Conservation (phyloP, 2,888 invertebrate species). For the Perdita meconis region DNA sequence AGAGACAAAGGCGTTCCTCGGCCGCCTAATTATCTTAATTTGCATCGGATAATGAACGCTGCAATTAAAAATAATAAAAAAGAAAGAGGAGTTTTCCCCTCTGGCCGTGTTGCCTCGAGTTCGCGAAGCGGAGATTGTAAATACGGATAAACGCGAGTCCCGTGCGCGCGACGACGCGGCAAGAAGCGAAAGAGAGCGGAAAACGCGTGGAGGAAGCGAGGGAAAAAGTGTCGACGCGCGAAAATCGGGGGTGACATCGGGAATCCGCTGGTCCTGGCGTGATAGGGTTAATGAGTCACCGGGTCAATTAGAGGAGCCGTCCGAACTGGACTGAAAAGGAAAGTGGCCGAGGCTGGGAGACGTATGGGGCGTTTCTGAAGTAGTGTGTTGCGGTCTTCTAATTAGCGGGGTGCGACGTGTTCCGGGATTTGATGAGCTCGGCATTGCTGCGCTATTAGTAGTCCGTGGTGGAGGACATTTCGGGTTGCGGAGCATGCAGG, state of each 20-base stretch:
- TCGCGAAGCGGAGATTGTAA: constrained; percentile 45
- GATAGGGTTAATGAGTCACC: constrained; percentile 59
- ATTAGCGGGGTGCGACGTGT: too few species aligned
- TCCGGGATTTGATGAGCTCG: too few species aligned
- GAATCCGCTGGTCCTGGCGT: constrained; percentile 23
- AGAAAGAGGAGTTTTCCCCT: constrained; percentile 1
- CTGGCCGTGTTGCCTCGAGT: background rate
- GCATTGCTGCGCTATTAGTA: too few species aligned
- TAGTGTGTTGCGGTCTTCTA: background rate
- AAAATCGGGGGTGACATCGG: constrained; percentile 45
- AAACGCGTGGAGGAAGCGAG: background rate
- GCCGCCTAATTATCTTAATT: constrained; percentile 74
- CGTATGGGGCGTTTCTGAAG: background rate
- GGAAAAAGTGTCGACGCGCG: constrained; percentile 29
- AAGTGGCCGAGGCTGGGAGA: constrained; percentile 1
- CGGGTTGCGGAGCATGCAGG: too few species aligned
- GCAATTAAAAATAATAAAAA: constrained; percentile 68
- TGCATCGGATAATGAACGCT: constrained; percentile 73
- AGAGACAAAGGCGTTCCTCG: constrained; percentile 69
- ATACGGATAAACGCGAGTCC: constrained; percentile 47
- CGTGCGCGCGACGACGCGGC: constrained; percentile 18
- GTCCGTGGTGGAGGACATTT: too few species aligned
- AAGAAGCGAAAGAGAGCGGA: background rate
- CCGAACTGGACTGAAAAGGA: constrained; percentile 8
- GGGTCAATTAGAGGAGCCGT: constrained; percentile 54